Evolutionary conservation across 2,113 vertebrate species (phyloP), one percentile per base, ranked within the genome.

Genomic region (Mustela lutreola): DNA sequence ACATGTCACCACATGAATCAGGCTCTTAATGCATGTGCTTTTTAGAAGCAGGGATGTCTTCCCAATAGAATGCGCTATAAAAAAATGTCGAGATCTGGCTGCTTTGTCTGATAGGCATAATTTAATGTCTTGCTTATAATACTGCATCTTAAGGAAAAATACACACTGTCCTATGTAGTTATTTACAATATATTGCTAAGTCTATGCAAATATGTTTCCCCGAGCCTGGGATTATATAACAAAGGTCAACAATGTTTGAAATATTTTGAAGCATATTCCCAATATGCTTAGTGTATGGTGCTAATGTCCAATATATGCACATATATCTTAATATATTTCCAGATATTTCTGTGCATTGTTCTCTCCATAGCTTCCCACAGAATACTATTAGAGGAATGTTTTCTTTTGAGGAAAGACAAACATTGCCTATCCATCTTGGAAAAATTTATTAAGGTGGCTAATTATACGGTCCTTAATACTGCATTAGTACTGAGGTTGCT

Each of bases 61-160:
- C 99, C 99, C 99, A 97, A 99, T 98, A 99, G 99, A 99, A 99
- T 96, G 98, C 97, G 98, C 98, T 97, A 98, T 99, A 98, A 99
- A 99, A 99, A 98, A 98, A 97, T 89, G 98, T 98, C 98, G 98
- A 98, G 98, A 99, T 98, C 99, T 94, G 97, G 98, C 97, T 98
- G 98, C 99, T 99, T 99, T 99, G 98, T 99, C 98, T 99, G 99
- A 99, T 99, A 98, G 99, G 98, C 98, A 98, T 99, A 99, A 99
- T 99, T 99, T 99, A 99, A 98, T 98, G 98, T 98, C 99, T 99
- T 98, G 97, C 98, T 99, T 98, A 98, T 98, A 99, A 98, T 98
- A 98, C 98, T 99, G 98, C 98, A 99, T 99, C 99, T 99, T 99
- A 99, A 98, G 98, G 98, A 99, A 99, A 99, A 99, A 99, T 98